A percentile compares a stretch with the other conserved stretches of the same genome.
These are phyloP conservation scores for Listronotus oregonensis DNA, from an alignment of 1,140 invertebrate species.

Conservation along the genomic window DNA sequence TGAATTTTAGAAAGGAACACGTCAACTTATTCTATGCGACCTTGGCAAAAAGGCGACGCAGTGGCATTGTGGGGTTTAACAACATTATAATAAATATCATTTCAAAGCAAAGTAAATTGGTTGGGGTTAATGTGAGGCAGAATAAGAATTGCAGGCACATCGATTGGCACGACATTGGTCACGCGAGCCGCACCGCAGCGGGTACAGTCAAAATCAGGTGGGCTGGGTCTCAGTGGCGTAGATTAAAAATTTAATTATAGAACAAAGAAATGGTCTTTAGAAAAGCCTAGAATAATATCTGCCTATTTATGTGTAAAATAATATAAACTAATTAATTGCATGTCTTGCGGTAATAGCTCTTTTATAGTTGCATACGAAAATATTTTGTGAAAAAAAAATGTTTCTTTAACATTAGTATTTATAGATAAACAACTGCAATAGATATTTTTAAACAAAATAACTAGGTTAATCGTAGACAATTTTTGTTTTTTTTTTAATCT, in stretches of 20 bases:
- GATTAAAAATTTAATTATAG: neutral
- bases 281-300: no score
- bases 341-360: no score
- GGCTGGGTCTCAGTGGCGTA: conserved; percentile 7
- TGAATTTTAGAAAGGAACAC: neutral
- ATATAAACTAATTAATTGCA: no score
- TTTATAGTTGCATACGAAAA: no score
- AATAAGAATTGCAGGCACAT: conserved; percentile 11
- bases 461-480: no score
- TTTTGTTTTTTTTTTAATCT: no score
- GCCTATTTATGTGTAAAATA: no score
- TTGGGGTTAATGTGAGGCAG: conserved; percentile 3
- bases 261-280: no score
- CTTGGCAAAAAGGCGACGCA: conserved; percentile 4
- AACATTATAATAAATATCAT: conserved; percentile 9
- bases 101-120: conserved; percentile 5
- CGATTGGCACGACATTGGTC: conserved; percentile 7
- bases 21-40: neutral
- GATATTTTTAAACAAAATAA: no score
- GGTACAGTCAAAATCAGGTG: neutral
- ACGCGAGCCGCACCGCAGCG: conserved; percentile 5
- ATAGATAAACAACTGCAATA: no score
- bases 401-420: no score
- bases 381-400: no score
- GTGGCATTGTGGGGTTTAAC: neutral